Evolutionary conservation across 2,797 vertebrate species (phyloP).

Genomic region (Lacerta agilis): DNA sequence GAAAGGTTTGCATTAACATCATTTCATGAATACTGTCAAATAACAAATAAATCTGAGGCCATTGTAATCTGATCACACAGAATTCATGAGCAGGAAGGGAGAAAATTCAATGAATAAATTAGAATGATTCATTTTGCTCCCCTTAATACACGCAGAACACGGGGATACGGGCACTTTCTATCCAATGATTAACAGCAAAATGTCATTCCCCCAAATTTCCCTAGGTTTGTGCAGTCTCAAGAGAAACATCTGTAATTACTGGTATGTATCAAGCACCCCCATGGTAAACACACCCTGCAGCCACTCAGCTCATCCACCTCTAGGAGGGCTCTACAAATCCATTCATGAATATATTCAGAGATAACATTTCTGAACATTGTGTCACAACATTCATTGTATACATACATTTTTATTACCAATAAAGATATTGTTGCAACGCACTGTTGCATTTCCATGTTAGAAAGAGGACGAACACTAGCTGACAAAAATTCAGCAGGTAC

Average conservation of each 20-base stretch:
- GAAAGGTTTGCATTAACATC: conserved; percentile 26
- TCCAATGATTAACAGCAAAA: conserved; percentile 41
- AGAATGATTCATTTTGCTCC: conserved; percentile 51
- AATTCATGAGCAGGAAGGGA: conserved; percentile 57
- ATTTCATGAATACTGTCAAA: conserved; percentile 46
- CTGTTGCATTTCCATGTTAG: neutral
- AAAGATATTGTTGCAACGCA: neutral
- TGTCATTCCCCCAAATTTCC: conserved; percentile 29
- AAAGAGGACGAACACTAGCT: neutral
- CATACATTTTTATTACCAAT: neutral
- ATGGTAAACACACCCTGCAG: neutral
- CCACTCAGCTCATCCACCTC: conserved; percentile 19
- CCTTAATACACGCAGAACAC: conserved; percentile 45
- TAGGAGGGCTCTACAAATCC: neutral
- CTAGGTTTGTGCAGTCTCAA: conserved; percentile 12
- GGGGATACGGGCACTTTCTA: conserved; percentile 33
- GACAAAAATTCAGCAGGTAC: neutral
- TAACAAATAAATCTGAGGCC: conserved; percentile 53
- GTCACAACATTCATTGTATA: neutral
- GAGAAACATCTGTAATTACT: neutral
- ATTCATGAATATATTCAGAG: conserved; percentile 8
- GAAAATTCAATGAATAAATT: conserved; percentile 70
- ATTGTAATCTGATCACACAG: conserved; percentile 33
- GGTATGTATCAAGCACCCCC: conserved; percentile 14
- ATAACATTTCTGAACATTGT: neutral